Conservation (phyloP, 2,113 vertebrate species). For the Hippocampus comes region DNA sequence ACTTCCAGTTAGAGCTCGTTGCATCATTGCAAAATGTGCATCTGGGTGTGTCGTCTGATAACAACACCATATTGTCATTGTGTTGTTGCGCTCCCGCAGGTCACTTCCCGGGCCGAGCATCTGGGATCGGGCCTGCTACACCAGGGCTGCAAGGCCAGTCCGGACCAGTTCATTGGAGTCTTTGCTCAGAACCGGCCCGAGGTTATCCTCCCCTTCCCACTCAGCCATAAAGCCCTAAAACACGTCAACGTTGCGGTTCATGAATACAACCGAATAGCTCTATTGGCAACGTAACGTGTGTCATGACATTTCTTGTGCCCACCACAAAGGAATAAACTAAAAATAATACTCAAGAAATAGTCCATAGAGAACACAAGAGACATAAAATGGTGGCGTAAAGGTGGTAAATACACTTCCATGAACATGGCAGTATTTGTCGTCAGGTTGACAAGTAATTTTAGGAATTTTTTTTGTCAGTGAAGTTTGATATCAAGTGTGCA, state of each 20-base stretch:
- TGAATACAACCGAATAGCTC: neutral
- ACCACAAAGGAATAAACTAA: too few species aligned
- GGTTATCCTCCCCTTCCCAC: slow-evolving; percentile 62
- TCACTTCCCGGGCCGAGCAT: slow-evolving; percentile 84
- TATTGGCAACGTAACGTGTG: neutral
- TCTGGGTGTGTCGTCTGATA: neutral
- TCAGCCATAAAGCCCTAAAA: neutral
- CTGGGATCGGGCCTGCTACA: slow-evolving; percentile 90
- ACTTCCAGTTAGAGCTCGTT: neutral
- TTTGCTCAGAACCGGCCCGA: slow-evolving; percentile 98
- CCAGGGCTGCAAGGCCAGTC: slow-evolving; percentile 82
- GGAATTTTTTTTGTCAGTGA: too few species aligned
- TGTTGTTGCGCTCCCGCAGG: slow-evolving; percentile 65
- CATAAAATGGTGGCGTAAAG: too few species aligned
- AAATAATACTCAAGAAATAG: too few species aligned
- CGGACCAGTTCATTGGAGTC: slow-evolving; percentile 90
- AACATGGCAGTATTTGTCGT: too few species aligned
- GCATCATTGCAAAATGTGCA: neutral
- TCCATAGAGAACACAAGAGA: too few species aligned
- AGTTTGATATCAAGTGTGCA: too few species aligned
- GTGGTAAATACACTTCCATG: too few species aligned
- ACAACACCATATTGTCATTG: neutral
- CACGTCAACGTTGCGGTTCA: neutral
- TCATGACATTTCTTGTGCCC: too few species aligned
- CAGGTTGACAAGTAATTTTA: too few species aligned